These are phyloP conservation scores for Rhadina sibilatrix DNA, from an alignment of 2,113 vertebrate species.

Conservation along the genomic window DNA sequence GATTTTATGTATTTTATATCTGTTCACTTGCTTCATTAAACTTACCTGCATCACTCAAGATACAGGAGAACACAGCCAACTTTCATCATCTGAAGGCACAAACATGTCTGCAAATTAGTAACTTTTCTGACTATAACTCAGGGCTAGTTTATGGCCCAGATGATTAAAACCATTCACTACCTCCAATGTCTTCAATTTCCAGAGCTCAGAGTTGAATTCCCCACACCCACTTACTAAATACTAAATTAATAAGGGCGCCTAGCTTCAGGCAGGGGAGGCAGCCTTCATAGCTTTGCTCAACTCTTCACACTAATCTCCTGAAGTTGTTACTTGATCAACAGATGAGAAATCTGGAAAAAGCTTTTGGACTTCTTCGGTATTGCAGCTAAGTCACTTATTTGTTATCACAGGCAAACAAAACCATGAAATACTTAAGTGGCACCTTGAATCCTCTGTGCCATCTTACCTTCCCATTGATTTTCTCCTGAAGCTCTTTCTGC, in stretches of 20 bases:
- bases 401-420: neutral
- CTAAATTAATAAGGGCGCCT: neutral
- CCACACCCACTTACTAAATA: neutral
- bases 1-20: neutral
- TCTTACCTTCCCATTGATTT: conserved; percentile 89
- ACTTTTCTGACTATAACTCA: neutral
- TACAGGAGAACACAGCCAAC: neutral
- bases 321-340: neutral
- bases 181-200: neutral
- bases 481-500: conserved; percentile 88
- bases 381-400: neutral
- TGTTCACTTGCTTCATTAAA: neutral
- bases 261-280: neutral
- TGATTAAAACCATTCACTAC: neutral
- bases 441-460: neutral
- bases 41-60: neutral
- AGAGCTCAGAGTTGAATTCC: neutral
- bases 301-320: neutral
- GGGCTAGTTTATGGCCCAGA: neutral
- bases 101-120: neutral
- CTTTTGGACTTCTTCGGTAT: neutral
- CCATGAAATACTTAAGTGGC: neutral
- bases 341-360: neutral
- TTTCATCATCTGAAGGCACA: neutral
- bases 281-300: neutral